Conservation (phyloP, 2,888 invertebrate species). For the Leptopilina syphax region DNA sequence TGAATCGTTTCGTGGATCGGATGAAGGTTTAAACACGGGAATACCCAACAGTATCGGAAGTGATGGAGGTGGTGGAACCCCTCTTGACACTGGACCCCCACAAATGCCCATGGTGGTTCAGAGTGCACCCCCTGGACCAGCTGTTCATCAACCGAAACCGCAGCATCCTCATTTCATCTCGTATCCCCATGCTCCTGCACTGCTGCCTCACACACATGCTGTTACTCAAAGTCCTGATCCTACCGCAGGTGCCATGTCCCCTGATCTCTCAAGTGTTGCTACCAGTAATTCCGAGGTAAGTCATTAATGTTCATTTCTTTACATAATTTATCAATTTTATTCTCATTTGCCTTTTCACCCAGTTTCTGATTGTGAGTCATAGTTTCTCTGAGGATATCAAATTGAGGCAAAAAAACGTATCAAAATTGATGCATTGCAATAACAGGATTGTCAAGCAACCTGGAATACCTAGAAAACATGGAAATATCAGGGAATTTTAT, state of each 20-base stretch:
- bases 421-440: too few species aligned
- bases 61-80: conserved; percentile 57
- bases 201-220: conserved; percentile 57
- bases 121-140: conserved; percentile 77
- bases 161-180: conserved; percentile 73
- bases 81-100: conserved; percentile 76
- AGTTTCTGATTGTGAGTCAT: too few species aligned
- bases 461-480: too few species aligned
- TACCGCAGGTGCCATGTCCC: conserved; percentile 80
- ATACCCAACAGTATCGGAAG: conserved; percentile 57
- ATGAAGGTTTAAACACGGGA: conserved; percentile 52
- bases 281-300: conserved; percentile 89
- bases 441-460: too few species aligned
- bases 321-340: neutral
- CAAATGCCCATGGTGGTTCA: conserved; percentile 71
- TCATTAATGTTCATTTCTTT: conserved; percentile 46
- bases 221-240: conserved; percentile 61
- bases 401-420: too few species aligned
- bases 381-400: too few species aligned
- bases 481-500: too few species aligned
- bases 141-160: conserved; percentile 77
- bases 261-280: conserved; percentile 87
- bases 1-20: conserved; percentile 82
- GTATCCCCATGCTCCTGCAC: conserved; percentile 67
- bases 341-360: neutral